Percentiles rank a stretch among this genome's conserved stretches.
Evolutionary conservation across 2,797 vertebrate species (phyloP).

Genomic region (Aldrovandia affinis): DNA sequence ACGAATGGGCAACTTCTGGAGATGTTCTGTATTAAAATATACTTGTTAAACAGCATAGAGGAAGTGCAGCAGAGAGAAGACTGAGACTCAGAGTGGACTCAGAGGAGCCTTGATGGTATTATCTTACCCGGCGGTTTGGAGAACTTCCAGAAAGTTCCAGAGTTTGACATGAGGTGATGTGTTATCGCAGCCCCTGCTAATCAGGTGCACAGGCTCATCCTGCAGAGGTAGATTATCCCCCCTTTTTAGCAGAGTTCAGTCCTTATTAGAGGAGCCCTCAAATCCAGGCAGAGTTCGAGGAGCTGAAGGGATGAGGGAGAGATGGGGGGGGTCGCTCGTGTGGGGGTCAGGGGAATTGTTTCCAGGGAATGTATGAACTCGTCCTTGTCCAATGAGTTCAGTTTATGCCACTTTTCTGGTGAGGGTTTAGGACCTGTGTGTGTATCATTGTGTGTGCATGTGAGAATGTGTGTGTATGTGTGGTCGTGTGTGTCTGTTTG

Average conservation of each 20-base stretch:
- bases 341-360: constrained; percentile 40
- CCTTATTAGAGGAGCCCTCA: constrained; percentile 37
- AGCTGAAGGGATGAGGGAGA: constrained; percentile 24
- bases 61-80: background rate
- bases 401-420: background rate
- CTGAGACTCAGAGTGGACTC: background rate
- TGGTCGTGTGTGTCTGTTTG: background rate
- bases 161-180: constrained; percentile 36
- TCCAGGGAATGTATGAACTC: background rate
- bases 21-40: background rate
- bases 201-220: constrained; percentile 56
- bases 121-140: constrained; percentile 40
- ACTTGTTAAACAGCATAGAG: background rate
- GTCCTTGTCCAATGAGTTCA: background rate
- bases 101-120: background rate
- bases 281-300: constrained; percentile 32
- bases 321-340: constrained; percentile 36
- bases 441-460: background rate
- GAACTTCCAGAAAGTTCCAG: constrained; percentile 32
- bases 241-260: constrained; percentile 45
- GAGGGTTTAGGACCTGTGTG: background rate
- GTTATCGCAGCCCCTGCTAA: constrained; percentile 43
- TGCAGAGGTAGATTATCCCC: constrained; percentile 34
- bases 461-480: background rate
- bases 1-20: background rate